Percentiles rank a stretch among this genome's conserved stretches.
These are phyloP conservation scores for Cryptomyrus ogoouensis DNA, from an alignment of 2,113 vertebrate genomes.

Conservation along the genomic window DNA sequence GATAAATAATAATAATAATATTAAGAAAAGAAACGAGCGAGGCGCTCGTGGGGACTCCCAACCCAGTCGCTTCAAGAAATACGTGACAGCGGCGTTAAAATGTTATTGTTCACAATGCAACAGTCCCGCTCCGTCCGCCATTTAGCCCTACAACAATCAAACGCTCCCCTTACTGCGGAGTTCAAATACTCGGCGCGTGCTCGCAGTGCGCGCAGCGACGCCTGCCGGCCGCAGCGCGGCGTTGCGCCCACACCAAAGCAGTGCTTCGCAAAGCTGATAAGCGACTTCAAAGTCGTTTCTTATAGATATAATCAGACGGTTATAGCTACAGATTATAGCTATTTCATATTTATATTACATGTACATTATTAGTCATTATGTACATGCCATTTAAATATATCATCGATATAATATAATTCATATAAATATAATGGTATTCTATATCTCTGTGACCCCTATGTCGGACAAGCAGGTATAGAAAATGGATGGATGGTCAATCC, in stretches of 20 bases:
- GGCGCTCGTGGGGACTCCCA: conserved; percentile 22
- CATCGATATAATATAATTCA: not conserved
- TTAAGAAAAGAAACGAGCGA: not conserved
- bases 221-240: conserved; percentile 24
- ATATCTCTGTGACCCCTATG: not conserved
- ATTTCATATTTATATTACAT: not conserved
- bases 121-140: conserved; percentile 65
- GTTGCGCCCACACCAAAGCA: not conserved
- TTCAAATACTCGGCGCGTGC: conserved; percentile 13
- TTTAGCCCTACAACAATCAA: conserved; percentile 68
- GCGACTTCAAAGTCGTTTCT: not conserved
- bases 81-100: conserved; percentile 23
- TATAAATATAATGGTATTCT: not conserved
- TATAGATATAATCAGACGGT: not conserved
- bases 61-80: conserved; percentile 23
- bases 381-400: not conserved
- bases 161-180: conserved; percentile 69
- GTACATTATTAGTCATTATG: not conserved
- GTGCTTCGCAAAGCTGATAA: not conserved
- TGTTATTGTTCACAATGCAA: conserved; percentile 66
- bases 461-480: not conserved
- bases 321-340: not conserved
- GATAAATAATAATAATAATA: not conserved
- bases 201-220: conserved; percentile 38
- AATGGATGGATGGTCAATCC: not conserved